These are phyloP conservation scores for Egretta garzetta DNA, from an alignment of 2,113 vertebrate genomes.

Conservation along the genomic window DNA sequence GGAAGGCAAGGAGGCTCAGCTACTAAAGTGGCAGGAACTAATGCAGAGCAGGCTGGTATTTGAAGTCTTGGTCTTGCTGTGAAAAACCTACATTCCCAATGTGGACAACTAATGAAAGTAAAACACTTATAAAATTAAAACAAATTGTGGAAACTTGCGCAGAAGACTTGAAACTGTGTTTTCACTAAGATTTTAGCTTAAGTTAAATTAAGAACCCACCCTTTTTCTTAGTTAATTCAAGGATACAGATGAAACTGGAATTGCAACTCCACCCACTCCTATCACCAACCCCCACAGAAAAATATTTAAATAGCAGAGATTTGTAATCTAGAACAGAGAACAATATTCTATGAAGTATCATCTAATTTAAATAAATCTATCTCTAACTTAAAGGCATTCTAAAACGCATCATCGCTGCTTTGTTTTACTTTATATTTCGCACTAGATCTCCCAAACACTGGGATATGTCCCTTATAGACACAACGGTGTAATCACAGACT, in stretches of 20 bases:
- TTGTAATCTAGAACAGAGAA: constrained; percentile 41
- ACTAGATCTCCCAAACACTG: background rate
- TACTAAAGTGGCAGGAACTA: background rate
- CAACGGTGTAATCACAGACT: background rate
- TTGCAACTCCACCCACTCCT: constrained; percentile 34
- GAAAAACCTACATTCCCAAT: background rate
- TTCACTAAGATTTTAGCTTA: background rate
- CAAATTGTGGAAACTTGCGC: background rate
- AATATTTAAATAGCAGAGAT: constrained; percentile 40
- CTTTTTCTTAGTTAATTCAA: constrained; percentile 49
- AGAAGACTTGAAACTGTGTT: background rate
- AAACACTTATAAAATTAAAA: background rate
- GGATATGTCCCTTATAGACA: background rate
- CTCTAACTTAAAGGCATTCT: background rate
- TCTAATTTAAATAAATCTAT: constrained; percentile 12
- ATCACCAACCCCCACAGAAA: constrained; percentile 13
- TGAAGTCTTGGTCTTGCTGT: background rate
- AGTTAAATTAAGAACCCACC: constrained; percentile 20
- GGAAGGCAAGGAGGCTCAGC: background rate
- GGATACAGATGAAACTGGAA: constrained; percentile 54
- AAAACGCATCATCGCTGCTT: background rate
- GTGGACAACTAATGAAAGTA: background rate
- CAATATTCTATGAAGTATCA: constrained; percentile 18
- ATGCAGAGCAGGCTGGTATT: background rate
- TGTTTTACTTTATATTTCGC: background rate